Evolutionary conservation across 2,797 vertebrate genomes (phyloP), one percentile per base, ranked within the genome.

Genomic region (Potorous gilbertii): DNA sequence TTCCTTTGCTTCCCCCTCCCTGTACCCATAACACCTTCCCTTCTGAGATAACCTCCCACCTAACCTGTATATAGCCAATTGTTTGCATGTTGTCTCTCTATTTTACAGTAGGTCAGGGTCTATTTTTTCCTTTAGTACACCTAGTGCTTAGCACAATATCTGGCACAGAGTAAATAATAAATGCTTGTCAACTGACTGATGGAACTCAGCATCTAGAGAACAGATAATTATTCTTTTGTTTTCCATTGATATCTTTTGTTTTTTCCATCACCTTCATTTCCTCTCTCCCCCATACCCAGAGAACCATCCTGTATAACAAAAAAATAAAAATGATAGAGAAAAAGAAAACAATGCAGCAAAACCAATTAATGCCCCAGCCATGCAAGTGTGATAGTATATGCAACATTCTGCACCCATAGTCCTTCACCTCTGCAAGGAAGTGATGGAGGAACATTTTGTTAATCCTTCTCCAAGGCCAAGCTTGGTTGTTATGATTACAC

Each of bases 151-250:
- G 40, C 21, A 46, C 40, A 81, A 81, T 46, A n/a, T 5, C 6
- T 24, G 18, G n/a, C 16, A 40, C 40, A 81, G 21, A 24, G n/a
- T 81, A 74, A 74, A n/a, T 18, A 50, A 92, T 81, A 50, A 92
- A 96, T 87, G 50, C 12, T 31, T 27, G 29, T 97, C 54, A 96
- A 94, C 94, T 90, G 92, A 95, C 8, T 24, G 50, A 95, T 95
- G 34, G 96, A 96, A 94, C 5, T 95, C 11, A 94, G 52, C 29
- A 56, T 93, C 94, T 59, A 93, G 24, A 94, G 50, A 91, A 94
- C 50, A 93, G 4, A 56, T 52, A 34, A 46, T 46, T 94, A 8
- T 52, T 59, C 56, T 90, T 66, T 90, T 92, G 90, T 95, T 95
- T 90, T 93, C 90, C 13, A 92, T 18, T 96, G 55, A 24, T 93